Evolutionary conservation across 2,797 vertebrate species (phyloP).

Genomic region (Pipistrellus pipistrellus): DNA sequence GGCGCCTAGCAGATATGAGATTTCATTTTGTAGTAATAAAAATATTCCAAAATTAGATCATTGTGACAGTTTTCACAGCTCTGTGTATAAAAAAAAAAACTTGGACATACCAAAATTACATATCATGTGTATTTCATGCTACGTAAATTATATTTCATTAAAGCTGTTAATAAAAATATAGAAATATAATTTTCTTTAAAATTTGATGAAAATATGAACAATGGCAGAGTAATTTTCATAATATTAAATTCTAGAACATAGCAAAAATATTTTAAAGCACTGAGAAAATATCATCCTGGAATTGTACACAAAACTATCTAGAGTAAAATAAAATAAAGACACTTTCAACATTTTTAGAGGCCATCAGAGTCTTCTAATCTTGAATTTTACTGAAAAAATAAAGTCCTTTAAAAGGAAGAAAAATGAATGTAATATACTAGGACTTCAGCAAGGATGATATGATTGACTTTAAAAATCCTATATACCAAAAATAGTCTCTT

Average conservation of each 20-base stretch:
- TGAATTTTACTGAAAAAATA: not conserved
- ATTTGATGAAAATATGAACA: not conserved
- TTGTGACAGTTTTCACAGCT: not conserved
- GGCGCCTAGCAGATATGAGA: not conserved
- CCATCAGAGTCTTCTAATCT: not conserved
- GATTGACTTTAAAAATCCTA: not conserved
- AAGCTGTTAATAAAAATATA: not conserved
- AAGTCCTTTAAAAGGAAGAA: not conserved
- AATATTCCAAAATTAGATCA: not conserved
- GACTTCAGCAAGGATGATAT: not conserved
- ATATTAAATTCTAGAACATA: not conserved
- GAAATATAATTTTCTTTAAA: constrained; percentile 36
- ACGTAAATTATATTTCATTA: not conserved
- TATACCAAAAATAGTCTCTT: not conserved
- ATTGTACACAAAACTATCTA: not conserved
- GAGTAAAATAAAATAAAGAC: not conserved
- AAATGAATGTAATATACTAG: not conserved
- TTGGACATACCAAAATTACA: not conserved
- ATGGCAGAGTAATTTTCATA: not conserved
- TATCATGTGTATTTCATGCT: not conserved
- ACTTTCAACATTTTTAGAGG: not conserved
- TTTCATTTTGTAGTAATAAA: not conserved
- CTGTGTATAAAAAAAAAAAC: not conserved
- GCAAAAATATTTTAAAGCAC: not conserved
- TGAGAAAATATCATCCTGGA: not conserved